Evolutionary conservation across 2,797 vertebrate species (phyloP).

Genomic region (Petrocephalus schoutedeni): DNA sequence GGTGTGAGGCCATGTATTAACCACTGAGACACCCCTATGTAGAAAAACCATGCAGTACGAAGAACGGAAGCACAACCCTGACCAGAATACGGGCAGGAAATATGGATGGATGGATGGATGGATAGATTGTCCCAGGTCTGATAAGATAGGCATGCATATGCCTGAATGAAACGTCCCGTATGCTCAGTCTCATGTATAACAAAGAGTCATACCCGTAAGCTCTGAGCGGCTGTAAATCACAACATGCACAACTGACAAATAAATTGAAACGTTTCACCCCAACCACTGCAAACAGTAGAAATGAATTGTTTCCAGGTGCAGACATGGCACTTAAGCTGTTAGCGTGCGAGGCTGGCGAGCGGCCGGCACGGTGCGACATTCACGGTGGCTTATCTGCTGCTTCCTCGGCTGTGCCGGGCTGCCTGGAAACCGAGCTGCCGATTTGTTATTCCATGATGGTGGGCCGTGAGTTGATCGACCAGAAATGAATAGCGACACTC

Average conservation of each 20-base stretch:
- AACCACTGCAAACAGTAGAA: neutral
- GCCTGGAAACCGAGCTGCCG: neutral
- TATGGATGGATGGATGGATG: neutral
- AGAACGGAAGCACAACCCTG: neutral
- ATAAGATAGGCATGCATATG: neutral
- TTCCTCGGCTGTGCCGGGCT: neutral
- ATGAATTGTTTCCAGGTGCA: neutral
- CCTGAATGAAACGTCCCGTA: neutral
- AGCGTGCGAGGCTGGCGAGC: neutral
- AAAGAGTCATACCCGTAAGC: neutral
- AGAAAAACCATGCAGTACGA: neutral
- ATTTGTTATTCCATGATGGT: slow-evolving; percentile 50
- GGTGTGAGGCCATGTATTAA: neutral
- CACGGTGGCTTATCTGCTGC: neutral
- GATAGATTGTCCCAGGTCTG: neutral
- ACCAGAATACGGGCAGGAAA: neutral
- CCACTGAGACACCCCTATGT: neutral
- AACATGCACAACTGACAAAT: neutral
- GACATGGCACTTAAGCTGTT: neutral
- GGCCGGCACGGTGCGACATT: neutral
- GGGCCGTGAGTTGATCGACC: slow-evolving; percentile 70
- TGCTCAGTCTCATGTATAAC: neutral
- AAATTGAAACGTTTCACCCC: neutral
- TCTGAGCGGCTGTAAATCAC: neutral
- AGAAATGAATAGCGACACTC: slow-evolving; percentile 67